A percentile compares a stretch with the other conserved stretches of the same genome.
phyloP scores from a whole-genome alignment of 2,113 vertebrate species.

The Centropus bengalensis region DNA sequence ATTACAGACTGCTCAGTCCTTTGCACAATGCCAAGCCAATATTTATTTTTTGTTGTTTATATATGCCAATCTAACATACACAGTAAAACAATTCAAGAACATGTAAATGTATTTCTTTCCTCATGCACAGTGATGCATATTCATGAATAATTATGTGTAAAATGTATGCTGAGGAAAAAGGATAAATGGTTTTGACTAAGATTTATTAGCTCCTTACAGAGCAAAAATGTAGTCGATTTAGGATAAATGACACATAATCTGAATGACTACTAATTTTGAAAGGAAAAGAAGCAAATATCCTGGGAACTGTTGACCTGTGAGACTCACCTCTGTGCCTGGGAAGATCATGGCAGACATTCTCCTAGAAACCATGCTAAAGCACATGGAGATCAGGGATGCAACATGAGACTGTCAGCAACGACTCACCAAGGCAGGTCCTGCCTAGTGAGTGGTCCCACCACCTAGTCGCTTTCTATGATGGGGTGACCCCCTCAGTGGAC shows the following conservation, averaged over 20 bases:
- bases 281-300: not conserved
- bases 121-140: not conserved
- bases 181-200: not conserved
- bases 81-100: not conserved
- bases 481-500: too few species aligned
- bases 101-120: conserved; percentile 5
- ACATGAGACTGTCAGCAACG: too few species aligned
- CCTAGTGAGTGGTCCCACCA: too few species aligned
- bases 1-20: not conserved
- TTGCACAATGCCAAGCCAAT: not conserved
- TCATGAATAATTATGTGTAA: not conserved
- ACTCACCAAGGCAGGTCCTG: too few species aligned
- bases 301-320: too few species aligned
- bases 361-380: too few species aligned
- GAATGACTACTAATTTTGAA: not conserved
- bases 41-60: not conserved
- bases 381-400: too few species aligned
- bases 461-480: too few species aligned
- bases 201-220: not conserved
- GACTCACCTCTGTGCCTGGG: too few species aligned
- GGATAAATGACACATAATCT: not conserved
- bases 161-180: not conserved
- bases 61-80: not conserved
- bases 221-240: not conserved
- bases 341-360: too few species aligned